phyloP scores from a whole-genome alignment of 2,797 vertebrate species.

The Urophycis tenuis region DNA sequence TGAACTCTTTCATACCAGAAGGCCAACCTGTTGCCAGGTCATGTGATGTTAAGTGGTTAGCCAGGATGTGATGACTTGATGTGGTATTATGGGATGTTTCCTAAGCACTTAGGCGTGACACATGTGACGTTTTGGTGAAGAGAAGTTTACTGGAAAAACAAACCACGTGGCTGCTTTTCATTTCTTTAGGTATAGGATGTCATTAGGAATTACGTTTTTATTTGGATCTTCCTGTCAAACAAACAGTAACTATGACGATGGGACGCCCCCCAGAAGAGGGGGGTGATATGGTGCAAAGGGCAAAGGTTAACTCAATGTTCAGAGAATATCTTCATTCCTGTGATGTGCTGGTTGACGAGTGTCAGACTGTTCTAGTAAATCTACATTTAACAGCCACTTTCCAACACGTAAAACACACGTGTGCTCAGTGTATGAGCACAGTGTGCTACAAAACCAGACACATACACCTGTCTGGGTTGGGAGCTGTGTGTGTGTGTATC shows the following conservation, averaged over 20 bases:
- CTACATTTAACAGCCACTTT: background rate
- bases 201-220: background rate
- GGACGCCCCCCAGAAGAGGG: background rate
- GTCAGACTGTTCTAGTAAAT: background rate
- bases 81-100: slow-evolving; percentile 39
- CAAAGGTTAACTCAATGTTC: slow-evolving; percentile 2
- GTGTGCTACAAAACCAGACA: background rate
- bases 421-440: background rate
- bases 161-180: background rate
- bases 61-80: slow-evolving; percentile 37
- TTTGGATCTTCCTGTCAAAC: background rate
- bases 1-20: slow-evolving; percentile 55
- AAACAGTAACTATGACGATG: background rate
- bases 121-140: slow-evolving; percentile 15
- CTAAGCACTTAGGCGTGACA: slow-evolving; percentile 28
- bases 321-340: background rate
- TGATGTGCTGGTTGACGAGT: background rate
- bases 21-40: slow-evolving; percentile 52
- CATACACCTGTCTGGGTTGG: slow-evolving; percentile 27
- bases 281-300: background rate
- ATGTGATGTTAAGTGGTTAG: slow-evolving; percentile 38
- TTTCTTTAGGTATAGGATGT: background rate
- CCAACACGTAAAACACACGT: background rate
- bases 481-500: slow-evolving; percentile 24
- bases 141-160: slow-evolving; percentile 15